Conservation (phyloP, 2,113 vertebrate species). For the Tiliqua scincoides region DNA sequence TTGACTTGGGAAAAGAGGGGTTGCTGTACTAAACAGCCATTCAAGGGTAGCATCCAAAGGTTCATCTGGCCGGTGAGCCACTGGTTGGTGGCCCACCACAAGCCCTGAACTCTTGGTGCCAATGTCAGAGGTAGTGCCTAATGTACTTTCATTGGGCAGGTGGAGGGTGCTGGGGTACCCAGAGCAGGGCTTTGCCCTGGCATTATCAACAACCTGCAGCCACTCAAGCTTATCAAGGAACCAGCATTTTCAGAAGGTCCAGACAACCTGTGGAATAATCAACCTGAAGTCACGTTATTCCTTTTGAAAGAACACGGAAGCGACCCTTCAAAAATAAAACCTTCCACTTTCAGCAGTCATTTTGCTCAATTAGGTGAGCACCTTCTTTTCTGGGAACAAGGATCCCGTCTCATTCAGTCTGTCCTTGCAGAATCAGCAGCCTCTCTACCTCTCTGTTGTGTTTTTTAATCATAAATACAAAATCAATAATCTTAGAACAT, state of each 20-base stretch:
- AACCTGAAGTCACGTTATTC: not conserved
- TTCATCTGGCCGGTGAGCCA: too few species aligned
- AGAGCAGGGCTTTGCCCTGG: too few species aligned
- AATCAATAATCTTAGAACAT: not conserved
- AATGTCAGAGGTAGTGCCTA: too few species aligned
- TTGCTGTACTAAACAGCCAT: too few species aligned
- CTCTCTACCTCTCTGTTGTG: too few species aligned
- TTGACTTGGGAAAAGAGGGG: not conserved
- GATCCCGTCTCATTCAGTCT: not conserved
- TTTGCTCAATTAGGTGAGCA: not conserved
- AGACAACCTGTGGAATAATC: not conserved
- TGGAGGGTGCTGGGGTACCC: too few species aligned
- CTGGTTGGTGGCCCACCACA: too few species aligned
- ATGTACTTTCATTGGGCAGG: too few species aligned
- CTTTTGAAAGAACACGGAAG: not conserved
- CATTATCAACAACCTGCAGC: not conserved
- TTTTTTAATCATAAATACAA: not conserved
- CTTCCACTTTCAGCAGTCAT: not conserved
- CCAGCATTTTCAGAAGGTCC: not conserved
- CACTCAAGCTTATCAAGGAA: not conserved
- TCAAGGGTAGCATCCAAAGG: too few species aligned
- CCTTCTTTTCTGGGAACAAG: not conserved
- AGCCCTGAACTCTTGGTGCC: too few species aligned
- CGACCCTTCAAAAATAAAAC: not conserved
- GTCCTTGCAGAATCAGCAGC: not conserved